Conservation (phyloP, 2,113 vertebrate species). For the Microcebus griseorufus region DNA sequence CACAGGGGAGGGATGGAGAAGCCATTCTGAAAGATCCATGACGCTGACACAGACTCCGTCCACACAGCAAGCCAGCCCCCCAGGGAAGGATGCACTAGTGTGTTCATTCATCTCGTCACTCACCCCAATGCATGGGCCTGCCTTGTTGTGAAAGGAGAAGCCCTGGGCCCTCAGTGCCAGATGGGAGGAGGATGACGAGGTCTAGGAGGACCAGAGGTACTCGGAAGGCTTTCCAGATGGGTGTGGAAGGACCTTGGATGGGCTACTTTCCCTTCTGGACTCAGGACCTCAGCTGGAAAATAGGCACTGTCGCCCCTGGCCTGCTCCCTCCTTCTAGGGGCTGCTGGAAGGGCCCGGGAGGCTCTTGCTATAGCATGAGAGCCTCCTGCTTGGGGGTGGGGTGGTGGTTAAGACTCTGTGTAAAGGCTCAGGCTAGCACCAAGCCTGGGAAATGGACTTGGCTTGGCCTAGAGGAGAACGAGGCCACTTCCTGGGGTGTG, state of each 20-base stretch:
- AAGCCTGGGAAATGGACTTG: neutral
- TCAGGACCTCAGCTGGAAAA: neutral
- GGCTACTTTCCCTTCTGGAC: neutral
- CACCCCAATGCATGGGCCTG: neutral
- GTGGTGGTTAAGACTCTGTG: neutral
- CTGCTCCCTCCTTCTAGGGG: neutral
- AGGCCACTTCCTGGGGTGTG: neutral
- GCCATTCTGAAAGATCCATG: neutral
- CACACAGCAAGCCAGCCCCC: neutral
- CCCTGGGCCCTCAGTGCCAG: neutral
- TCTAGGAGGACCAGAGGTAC: neutral
- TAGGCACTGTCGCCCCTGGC: too few relatives aligned
- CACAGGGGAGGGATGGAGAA: neutral
- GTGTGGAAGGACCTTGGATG: neutral
- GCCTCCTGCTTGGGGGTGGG: neutral
- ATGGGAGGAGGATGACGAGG: neutral
- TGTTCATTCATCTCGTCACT: neutral
- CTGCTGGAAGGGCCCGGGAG: neutral
- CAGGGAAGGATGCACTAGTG: neutral
- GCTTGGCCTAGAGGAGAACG: neutral
- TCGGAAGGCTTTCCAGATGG: neutral
- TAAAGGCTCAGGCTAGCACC: neutral
- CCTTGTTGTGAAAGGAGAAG: neutral
- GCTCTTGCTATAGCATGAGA: neutral
- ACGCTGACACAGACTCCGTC: neutral